These are phyloP conservation scores for Sebastes aleutianus DNA, from an alignment of 2,797 vertebrate genomes.

Conservation along the genomic window DNA sequence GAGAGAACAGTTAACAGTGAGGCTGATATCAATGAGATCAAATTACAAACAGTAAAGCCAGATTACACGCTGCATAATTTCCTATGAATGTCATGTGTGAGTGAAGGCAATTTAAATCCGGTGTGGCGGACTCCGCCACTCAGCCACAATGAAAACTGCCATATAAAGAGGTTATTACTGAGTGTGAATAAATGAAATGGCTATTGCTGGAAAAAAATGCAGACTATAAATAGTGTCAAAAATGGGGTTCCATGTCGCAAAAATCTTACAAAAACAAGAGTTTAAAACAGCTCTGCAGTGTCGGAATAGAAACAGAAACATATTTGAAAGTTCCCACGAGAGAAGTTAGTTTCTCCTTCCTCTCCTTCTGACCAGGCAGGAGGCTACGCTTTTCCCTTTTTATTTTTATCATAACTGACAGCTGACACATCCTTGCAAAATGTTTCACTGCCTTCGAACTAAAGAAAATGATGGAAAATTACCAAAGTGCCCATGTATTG, in stretches of 20 bases:
- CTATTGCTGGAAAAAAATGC: not conserved
- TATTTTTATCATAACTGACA: constrained; percentile 6
- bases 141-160: not conserved
- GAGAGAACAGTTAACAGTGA: not conserved
- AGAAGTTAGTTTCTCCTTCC: constrained; percentile 1
- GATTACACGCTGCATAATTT: not conserved
- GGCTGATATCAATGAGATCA: not conserved
- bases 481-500: not conserved
- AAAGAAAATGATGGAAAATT: not conserved
- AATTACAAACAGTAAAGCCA: not conserved
- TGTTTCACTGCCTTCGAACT: not conserved
- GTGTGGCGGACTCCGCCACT: not conserved
- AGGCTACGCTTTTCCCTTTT: not conserved
- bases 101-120: not conserved
- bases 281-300: not conserved
- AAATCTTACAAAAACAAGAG: not conserved
- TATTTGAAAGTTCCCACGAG: constrained; percentile 8
- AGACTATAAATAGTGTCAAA: not conserved
- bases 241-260: not conserved
- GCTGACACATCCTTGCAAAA: not conserved
- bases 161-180: not conserved
- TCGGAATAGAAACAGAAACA: constrained; percentile 15
- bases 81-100: not conserved
- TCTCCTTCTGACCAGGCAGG: not conserved
- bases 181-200: not conserved